These are phyloP conservation scores for Mormyrus iriodes DNA, from an alignment of 2,113 vertebrate genomes.

Conservation along the genomic window DNA sequence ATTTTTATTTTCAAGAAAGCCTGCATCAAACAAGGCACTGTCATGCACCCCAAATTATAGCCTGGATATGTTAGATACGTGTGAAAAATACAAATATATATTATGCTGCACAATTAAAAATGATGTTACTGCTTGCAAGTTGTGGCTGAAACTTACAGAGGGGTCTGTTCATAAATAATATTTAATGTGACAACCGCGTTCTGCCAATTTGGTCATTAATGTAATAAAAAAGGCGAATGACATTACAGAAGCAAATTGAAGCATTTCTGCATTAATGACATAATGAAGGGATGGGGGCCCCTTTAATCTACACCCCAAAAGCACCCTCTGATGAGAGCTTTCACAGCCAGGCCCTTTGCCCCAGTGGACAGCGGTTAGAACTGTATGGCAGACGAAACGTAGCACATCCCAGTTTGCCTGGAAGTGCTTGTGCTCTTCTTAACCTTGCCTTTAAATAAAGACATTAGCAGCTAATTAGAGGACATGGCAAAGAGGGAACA, in stretches of 20 bases:
- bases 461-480: conserved; percentile 1
- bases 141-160: neutral
- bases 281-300: neutral
- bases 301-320: neutral
- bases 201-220: neutral
- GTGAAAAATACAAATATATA: neutral
- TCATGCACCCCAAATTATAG: neutral
- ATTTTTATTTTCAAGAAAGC: neutral
- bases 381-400: neutral
- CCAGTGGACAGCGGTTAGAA: neutral
- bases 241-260: neutral
- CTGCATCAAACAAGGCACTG: neutral
- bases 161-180: neutral
- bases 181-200: neutral
- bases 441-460: neutral
- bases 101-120: neutral
- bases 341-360: neutral
- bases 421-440: neutral
- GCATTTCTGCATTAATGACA: neutral
- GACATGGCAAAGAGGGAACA: neutral
- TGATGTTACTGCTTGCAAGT: neutral
- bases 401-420: neutral
- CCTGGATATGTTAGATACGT: neutral
- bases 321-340: neutral
- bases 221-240: neutral